Base-by-base conservation (phyloP, 2,888 invertebrate genomes). In the Steromphala cineraria region DNA sequence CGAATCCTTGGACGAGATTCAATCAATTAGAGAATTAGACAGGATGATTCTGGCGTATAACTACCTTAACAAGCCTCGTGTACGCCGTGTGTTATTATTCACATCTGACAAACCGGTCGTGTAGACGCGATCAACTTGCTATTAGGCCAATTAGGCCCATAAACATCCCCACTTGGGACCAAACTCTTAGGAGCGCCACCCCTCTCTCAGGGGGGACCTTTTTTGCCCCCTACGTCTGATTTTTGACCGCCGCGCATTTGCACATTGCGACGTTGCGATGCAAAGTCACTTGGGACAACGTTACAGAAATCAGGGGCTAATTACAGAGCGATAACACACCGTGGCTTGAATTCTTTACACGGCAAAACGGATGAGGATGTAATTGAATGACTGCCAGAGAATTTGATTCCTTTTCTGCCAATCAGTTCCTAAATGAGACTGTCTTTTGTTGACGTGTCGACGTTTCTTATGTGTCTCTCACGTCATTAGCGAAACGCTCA, bases 391-490 rank as follows among this genome's bases (percentile, higher is more conserved):
- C 40, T 15, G 28, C 67, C 19, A 10, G 19, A 24, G 78, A 78
- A 78, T 78, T 78, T 78, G 78, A 67, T 78, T 78, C 67, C 78
- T 40, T 67, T 78, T 67, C 67, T 24, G 24, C 36, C 52, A 78
- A 71, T 71, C 71, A 71, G 36, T 15, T 31, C 40, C 71, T 40
- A 71, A 71, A 71, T 71, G 71, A 71, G 36, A 24, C 19, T 19
- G 71, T 36, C 71, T 31, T 71, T 71, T 71, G 71, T 71, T 71
- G 24, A 36, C 36, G 28, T 19, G 31, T 31, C n/a, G 71, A 19
- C 19, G 19, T 71, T 71, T 71, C 71, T 71, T 71, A 19, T 71
- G 19, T 31, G 36, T 10, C 71, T 36, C 19, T 36, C 19, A 15
- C 71, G n/a, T 71, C 71, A 40, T 71, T 71, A 71, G 71, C 19